Conservation (phyloP, 1,140 invertebrate genomes). For the Linepithema humile region DNA sequence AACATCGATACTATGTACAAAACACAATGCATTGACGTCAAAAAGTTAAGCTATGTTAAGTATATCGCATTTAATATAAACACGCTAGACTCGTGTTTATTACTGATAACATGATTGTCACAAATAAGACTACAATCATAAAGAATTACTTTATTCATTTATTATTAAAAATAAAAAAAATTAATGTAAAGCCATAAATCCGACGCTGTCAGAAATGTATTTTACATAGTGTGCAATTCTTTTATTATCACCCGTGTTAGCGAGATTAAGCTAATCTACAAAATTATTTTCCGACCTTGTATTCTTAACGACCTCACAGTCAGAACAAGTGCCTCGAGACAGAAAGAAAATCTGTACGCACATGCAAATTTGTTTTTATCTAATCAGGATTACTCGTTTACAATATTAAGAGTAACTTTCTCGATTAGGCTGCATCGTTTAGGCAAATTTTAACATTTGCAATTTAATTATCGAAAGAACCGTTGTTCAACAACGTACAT, state of each 20-base stretch:
- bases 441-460: not conserved
- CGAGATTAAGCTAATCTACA: conserved; percentile 42
- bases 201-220: conserved; percentile 5
- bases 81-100: not conserved
- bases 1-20: not conserved
- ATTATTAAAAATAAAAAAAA: not conserved
- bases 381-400: not conserved
- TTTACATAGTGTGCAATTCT: conserved; percentile 20
- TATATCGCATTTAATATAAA: not conserved
- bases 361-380: not conserved
- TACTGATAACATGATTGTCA: not conserved
- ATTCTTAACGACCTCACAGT: conserved; percentile 1
- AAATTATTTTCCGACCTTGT: not conserved
- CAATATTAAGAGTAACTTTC: conserved; percentile 2
- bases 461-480: conserved; percentile 11
- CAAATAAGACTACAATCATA: too few relatives aligned
- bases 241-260: conserved; percentile 53
- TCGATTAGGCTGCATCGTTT: conserved; percentile 24
- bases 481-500: not conserved
- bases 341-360: conserved; percentile 11
- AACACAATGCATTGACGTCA: not conserved
- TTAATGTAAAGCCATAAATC: not conserved
- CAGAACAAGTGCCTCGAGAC: not conserved
- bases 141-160: not conserved
- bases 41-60: not conserved